These are phyloP conservation scores for Panonychus citri DNA, from an alignment of 1,140 invertebrate species.

Conservation along the genomic window DNA sequence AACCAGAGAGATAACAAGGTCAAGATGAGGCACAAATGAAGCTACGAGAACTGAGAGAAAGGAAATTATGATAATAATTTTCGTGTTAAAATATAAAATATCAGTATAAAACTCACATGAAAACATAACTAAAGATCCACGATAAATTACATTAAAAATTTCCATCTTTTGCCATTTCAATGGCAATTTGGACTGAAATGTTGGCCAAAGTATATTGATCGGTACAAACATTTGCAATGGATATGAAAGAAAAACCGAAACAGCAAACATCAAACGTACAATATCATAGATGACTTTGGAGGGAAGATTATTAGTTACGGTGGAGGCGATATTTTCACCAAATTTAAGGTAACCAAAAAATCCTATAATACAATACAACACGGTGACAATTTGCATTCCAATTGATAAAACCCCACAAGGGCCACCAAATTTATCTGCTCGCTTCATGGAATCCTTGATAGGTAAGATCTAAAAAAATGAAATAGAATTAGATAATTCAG, in stretches of 20 bases:
- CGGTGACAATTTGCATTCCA: conserved; percentile 29
- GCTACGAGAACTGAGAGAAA: conserved; percentile 44
- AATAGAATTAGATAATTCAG: no score
- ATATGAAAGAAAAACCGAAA: conserved; percentile 61
- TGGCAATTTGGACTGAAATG: conserved; percentile 34
- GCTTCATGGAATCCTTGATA: conserved; percentile 22
- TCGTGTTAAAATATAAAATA: no score
- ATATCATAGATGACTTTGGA: conserved; percentile 44
- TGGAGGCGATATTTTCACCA: conserved; percentile 45
- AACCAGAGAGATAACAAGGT: conserved; percentile 64
- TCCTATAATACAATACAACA: conserved; percentile 53
- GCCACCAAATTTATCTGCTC: conserved; percentile 19
- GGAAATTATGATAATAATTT: no score
- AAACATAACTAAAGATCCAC: conserved; percentile 36
- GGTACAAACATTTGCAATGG: conserved; percentile 75
- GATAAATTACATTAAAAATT: conserved; percentile 38
- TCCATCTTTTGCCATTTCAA: conserved; percentile 21
- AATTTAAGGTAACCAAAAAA: conserved; percentile 79
- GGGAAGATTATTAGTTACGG: conserved; percentile 59
- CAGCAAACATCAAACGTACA: conserved; percentile 51
- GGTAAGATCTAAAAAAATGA: conserved; percentile 14
- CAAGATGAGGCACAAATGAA: conserved; percentile 38
- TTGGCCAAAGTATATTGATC: conserved; percentile 61
- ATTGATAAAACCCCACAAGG: conserved; percentile 17
- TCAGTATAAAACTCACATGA: no score